Percentiles rank a stretch among this genome's conserved stretches.
These are phyloP conservation scores for Bruchidius siliquastri DNA, from an alignment of 2,888 invertebrate species.

Conservation along the genomic window DNA sequence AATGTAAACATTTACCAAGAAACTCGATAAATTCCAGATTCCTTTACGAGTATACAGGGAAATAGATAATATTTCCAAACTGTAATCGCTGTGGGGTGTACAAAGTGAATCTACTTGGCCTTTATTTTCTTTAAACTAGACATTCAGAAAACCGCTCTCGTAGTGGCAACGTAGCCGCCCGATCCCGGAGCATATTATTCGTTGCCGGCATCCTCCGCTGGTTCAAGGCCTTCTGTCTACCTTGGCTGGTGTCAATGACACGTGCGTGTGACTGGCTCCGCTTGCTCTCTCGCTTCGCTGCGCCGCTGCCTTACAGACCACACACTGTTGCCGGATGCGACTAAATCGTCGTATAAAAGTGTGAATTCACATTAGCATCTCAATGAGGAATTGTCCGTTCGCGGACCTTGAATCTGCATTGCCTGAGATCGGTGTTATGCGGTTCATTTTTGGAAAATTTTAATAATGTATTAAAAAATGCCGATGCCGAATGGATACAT, in stretches of 20 bases:
- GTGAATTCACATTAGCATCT: background rate
- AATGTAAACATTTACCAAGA: too few relatives aligned
- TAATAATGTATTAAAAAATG: background rate
- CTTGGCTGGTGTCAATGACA: conserved; percentile 50
- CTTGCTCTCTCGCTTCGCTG: background rate
- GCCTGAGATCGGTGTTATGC: background rate
- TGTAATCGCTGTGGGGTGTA: too few relatives aligned
- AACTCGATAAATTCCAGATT: too few relatives aligned
- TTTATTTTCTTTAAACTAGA: too few relatives aligned
- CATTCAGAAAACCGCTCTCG: background rate
- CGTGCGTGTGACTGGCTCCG: conserved; percentile 34
- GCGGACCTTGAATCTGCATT: background rate
- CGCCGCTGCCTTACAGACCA: background rate
- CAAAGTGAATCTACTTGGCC: too few relatives aligned
- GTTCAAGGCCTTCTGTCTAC: conserved; percentile 48
- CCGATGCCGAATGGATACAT: background rate
- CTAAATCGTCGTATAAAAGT: background rate
- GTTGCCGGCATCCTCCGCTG: conserved; percentile 12
- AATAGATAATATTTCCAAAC: too few relatives aligned
- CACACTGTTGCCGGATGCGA: background rate
- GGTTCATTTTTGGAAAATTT: background rate
- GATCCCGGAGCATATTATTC: background rate
- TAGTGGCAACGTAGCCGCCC: background rate
- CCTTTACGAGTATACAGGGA: too few relatives aligned
- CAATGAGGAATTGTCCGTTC: background rate